These are phyloP conservation scores for Seriola quinqueradiata DNA, from an alignment of 2,113 vertebrate genomes.

Conservation along the genomic window DNA sequence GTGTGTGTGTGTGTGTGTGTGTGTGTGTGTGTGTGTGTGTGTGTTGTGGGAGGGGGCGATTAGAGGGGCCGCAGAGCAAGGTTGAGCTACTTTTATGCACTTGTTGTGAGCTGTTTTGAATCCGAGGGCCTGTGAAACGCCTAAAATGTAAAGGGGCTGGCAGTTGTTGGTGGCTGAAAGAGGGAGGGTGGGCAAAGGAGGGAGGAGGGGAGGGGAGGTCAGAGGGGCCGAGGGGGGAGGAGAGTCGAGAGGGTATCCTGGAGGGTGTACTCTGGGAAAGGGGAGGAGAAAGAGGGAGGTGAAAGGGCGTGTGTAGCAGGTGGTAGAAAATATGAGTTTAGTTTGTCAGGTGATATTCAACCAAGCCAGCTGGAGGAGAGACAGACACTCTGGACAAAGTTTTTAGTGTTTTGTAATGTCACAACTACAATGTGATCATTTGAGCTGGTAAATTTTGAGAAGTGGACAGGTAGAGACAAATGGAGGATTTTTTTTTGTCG, in stretches of 20 bases:
- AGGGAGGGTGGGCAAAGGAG: constrained; percentile 1
- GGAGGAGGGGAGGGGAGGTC: constrained; percentile 46
- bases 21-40: constrained; percentile 8
- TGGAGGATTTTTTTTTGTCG: background rate
- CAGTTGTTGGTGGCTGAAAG: constrained; percentile 62
- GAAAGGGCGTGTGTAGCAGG: constrained; percentile 69
- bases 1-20: constrained; percentile 10
- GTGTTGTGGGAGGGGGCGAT: constrained; percentile 13
- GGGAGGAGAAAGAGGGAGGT: constrained; percentile 61
- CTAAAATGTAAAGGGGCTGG: constrained; percentile 79
- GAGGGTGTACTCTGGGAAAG: constrained; percentile 3
- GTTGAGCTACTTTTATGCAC: constrained; percentile 81
- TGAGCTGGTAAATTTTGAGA: constrained; percentile 7
- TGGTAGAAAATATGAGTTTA: constrained; percentile 62
- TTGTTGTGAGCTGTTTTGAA: constrained; percentile 73
- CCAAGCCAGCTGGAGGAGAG: constrained; percentile 47
- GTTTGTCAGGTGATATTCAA: constrained; percentile 47
- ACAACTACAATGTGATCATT: background rate
- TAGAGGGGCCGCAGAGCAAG: constrained; percentile 52
- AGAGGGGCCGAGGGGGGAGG: constrained; percentile 51
- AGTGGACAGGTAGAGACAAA: background rate
- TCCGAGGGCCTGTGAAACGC: constrained; percentile 60
- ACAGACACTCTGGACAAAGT: constrained; percentile 38
- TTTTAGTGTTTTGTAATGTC: constrained; percentile 1
- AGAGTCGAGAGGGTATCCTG: background rate